Conservation (phyloP, 2,113 vertebrate genomes). For the Ifrita kowaldi region DNA sequence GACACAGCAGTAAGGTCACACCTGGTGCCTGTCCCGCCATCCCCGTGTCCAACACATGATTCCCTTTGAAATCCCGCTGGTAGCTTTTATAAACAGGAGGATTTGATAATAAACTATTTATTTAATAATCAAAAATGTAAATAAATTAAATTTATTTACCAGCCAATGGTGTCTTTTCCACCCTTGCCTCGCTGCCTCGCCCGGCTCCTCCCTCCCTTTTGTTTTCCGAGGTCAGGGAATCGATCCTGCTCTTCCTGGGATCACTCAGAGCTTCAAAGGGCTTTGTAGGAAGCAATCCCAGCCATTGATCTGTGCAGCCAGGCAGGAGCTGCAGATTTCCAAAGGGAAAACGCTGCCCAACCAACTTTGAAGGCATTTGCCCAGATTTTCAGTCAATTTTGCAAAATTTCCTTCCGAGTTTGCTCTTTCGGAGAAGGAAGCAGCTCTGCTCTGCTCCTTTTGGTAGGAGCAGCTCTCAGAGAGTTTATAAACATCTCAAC, state of each 20-base stretch:
- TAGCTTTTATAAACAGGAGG: neutral
- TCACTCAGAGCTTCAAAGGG: neutral
- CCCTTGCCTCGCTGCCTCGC: accelerated
- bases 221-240: neutral
- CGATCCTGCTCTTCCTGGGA: neutral
- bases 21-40: neutral
- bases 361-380: neutral
- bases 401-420: neutral
- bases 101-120: neutral
- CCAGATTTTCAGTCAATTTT: neutral
- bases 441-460: neutral
- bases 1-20: neutral
- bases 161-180: neutral
- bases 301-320: neutral
- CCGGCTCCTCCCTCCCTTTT: accelerated
- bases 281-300: neutral
- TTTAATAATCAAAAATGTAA: neutral
- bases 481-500: neutral
- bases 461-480: neutral
- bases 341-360: neutral
- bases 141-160: neutral
- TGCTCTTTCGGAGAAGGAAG: neutral
- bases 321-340: neutral
- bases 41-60: accelerated
- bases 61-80: accelerated